A percentile compares a stretch with the other conserved stretches of the same genome.
phyloP scores from a whole-genome alignment of 2,797 vertebrate species.

The Neosilurus hyrtlii region DNA sequence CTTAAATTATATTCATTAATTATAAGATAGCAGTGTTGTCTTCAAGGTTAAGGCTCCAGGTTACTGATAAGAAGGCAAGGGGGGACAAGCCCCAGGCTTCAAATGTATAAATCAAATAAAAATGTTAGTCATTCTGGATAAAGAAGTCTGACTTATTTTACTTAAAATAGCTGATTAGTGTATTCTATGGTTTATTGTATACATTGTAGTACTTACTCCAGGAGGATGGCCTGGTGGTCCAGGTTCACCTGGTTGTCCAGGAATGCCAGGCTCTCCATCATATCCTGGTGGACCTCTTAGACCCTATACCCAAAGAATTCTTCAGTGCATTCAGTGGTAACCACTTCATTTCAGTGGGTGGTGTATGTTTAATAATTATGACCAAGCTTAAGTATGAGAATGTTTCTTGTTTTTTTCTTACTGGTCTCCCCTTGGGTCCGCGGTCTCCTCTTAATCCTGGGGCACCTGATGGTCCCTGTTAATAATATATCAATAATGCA shows the following conservation, averaged over 20 bases:
- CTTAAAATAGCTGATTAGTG: too few relatives aligned
- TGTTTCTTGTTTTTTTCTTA: conserved; percentile 68
- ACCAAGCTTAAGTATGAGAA: not conserved
- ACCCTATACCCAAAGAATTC: conserved; percentile 72
- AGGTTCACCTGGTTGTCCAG: conserved; percentile 89
- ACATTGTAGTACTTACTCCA: conserved; percentile 73
- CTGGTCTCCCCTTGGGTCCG: conserved; percentile 89
- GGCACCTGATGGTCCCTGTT: conserved; percentile 89
- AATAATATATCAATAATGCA: conserved; percentile 16
- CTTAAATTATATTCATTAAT: not conserved
- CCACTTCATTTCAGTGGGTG: too few relatives aligned
- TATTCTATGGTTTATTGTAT: not conserved
- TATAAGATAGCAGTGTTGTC: not conserved
- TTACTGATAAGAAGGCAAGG: too few relatives aligned
- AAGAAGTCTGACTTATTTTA: too few relatives aligned
- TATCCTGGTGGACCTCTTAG: conserved; percentile 82
- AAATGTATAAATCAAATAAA: too few relatives aligned
- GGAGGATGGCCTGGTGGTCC: conserved; percentile 89
- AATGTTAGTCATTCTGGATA: too few relatives aligned
- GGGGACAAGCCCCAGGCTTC: too few relatives aligned
- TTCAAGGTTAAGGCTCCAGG: too few relatives aligned
- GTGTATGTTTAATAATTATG: not conserved
- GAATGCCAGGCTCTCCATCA: conserved; percentile 94
- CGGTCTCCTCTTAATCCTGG: conserved; percentile 85
- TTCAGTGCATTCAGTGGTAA: not conserved